A percentile compares a stretch with the other conserved stretches of the same genome.
Conservation (phyloP, 1,140 invertebrate species). For the Drosophila murphyi region DNA sequence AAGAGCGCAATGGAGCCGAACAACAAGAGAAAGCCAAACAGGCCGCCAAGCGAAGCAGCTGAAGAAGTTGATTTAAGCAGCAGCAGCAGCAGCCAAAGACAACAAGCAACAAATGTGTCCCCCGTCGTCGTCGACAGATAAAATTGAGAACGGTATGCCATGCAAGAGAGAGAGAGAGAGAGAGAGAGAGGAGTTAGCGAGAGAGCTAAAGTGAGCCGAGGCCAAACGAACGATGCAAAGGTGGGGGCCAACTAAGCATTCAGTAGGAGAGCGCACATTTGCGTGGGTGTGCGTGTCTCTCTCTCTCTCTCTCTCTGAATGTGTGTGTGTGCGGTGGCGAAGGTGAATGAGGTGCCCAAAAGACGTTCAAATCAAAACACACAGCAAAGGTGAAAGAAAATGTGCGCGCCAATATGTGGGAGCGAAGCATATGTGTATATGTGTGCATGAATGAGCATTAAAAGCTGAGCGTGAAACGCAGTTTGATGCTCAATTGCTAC, state of each 20-base stretch:
- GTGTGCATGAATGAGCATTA: constrained; percentile 42
- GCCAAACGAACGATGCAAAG: constrained; percentile 13
- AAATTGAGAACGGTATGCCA: constrained; percentile 14
- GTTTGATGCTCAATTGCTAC: constrained; percentile 49
- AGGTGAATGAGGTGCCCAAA: constrained; percentile 37
- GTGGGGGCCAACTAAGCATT: constrained; percentile 42
- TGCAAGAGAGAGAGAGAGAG: constrained; percentile 4
- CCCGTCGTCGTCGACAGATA: background rate
- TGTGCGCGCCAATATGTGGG: constrained; percentile 75
- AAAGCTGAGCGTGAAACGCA: constrained; percentile 40
- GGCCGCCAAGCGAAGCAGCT: constrained; percentile 54
- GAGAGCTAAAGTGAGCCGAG: background rate
- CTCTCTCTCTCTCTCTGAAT: constrained; percentile 23
- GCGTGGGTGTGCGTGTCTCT: constrained; percentile 58
- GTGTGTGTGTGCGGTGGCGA: constrained; percentile 24
- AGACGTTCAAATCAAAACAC: constrained; percentile 71
- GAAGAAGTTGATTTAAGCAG: constrained; percentile 56
- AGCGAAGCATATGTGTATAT: constrained; percentile 19
- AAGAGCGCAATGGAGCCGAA: constrained; percentile 45
- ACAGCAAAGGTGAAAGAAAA: constrained; percentile 78
- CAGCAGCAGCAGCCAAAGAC: constrained; percentile 43
- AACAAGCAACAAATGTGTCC: constrained; percentile 66
- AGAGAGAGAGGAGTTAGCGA: background rate
- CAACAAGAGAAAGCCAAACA: constrained; percentile 48
- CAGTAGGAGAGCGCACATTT: constrained; percentile 44